Base-by-base conservation (phyloP, 1,140 invertebrate genomes). In the Dreissena polymorpha region DNA sequence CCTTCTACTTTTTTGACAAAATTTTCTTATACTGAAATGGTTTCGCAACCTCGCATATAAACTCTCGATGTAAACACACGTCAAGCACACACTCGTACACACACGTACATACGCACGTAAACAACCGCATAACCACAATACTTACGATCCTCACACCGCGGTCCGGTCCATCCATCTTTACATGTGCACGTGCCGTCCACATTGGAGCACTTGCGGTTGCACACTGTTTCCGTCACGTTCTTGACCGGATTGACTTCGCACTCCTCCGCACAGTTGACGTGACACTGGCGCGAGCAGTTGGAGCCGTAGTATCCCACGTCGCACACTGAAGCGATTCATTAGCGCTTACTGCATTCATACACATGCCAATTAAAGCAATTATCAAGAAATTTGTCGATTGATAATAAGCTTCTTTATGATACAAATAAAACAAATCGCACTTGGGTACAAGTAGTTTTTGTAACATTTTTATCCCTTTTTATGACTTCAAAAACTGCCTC, bases 161-260 rank as follows among this genome's bases (percentile, higher is more conserved):
- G n/a, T 51, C 79, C 79, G 5, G 70, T 73, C 70, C 71, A 82
- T n/a, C 79, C 79, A 67, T 64, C 71, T 27, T 82, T 82, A 25
- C 79, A 82, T 10, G 72, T 64, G 50, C 79, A 82, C 8, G 68
- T 25, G 5, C 79, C 79, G 27, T 82, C 79, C 5, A 51, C 57
- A 0, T 21, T 10, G 27, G 70, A 65, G 57, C 79, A 82, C n/a
- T 73, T 68, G 6, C 57, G 73, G 70, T 18, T 60, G 12, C 57
- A 60, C 57, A 60, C 21, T 2, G 8, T 8, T 2, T 39, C 39
- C 16, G 57, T 60, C 16, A 5, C 21, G 21, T 23, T 23, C 16
- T 23, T 60, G 57, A 60, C 57, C 6, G 57, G 16, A 18, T 60
- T 23, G 2, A 60, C 57, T 3, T 3, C 10, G 57, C 57, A 60